A percentile compares a stretch with the other conserved stretches of the same genome.
Evolutionary conservation across 2,113 vertebrate genomes (phyloP).

Genomic region (Montifringilla adamsi): DNA sequence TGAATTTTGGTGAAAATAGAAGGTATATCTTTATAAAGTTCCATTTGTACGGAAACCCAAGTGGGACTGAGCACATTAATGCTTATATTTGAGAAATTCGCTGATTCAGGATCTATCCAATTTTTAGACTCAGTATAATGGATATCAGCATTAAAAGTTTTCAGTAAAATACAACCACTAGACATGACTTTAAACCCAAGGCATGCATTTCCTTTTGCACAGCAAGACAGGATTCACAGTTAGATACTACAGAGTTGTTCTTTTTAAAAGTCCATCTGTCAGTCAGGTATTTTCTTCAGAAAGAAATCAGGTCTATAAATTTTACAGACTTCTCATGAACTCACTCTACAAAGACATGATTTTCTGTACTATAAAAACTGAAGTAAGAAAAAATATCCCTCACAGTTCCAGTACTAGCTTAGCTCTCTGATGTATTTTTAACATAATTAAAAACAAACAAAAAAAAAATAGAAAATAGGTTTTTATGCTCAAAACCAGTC

Average conservation of each 20-base stretch:
- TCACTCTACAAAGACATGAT: not conserved
- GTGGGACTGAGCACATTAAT: not conserved
- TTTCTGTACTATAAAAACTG: not conserved
- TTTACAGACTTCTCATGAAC: not conserved
- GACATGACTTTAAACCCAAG: not conserved
- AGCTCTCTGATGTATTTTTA: not conserved
- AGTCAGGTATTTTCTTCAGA: not conserved
- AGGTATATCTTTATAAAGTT: not conserved
- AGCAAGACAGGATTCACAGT: not conserved
- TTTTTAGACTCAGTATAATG: not conserved
- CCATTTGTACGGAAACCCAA: not conserved
- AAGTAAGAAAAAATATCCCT: not conserved
- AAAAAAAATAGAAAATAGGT: not conserved
- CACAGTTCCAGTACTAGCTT: not conserved
- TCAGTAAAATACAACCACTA: not conserved
- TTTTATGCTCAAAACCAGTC: not conserved
- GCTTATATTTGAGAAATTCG: not conserved
- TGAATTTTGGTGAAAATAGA: not conserved
- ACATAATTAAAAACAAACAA: not conserved
- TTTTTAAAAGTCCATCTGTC: not conserved
- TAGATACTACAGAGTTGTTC: not conserved
- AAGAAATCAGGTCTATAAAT: not conserved
- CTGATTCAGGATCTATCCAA: not conserved
- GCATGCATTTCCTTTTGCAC: not conserved
- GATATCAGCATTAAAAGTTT: not conserved